Percentiles rank a stretch among this genome's conserved stretches.
Conservation (phyloP, 2,797 vertebrate species). For the Bryconaethiops microstoma region DNA sequence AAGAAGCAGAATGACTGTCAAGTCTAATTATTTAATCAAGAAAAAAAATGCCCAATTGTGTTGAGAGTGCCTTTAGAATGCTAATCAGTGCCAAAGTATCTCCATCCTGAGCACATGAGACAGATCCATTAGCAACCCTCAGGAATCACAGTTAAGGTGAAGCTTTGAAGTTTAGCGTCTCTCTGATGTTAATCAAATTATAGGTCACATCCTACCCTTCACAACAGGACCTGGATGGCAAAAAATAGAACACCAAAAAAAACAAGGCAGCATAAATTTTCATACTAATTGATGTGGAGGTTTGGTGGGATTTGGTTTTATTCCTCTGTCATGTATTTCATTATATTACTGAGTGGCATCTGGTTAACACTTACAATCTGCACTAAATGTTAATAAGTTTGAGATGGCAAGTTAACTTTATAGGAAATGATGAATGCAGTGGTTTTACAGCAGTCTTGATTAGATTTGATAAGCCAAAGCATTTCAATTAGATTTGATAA, state of each 20-base stretch:
- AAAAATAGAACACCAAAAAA: conserved; percentile 13
- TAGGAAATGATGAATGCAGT: too few relatives aligned
- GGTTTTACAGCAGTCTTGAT: too few relatives aligned
- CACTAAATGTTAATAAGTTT: not conserved
- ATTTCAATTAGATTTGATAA: too few relatives aligned
- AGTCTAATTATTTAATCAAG: conserved; percentile 8
- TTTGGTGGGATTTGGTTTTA: not conserved
- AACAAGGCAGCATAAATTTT: conserved; percentile 24
- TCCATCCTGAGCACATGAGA: conserved; percentile 52
- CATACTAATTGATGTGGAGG: not conserved
- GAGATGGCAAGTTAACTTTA: too few relatives aligned
- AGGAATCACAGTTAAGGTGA: conserved; percentile 19
- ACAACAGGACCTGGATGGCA: conserved; percentile 20
- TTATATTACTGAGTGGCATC: not conserved
- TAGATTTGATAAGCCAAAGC: too few relatives aligned
- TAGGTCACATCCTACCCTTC: conserved; percentile 10
- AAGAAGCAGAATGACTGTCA: conserved; percentile 1
- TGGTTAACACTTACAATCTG: not conserved
- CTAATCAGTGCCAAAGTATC: conserved; percentile 57
- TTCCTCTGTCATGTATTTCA: not conserved
- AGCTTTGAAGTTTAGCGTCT: not conserved
- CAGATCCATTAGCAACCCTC: conserved; percentile 35
- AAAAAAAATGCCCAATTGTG: conserved; percentile 12
- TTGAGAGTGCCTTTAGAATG: conserved; percentile 55
- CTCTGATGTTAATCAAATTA: conserved; percentile 29